These are phyloP conservation scores for Spilosoma lubricipeda DNA, from an alignment of 2,888 invertebrate species.

Conservation along the genomic window DNA sequence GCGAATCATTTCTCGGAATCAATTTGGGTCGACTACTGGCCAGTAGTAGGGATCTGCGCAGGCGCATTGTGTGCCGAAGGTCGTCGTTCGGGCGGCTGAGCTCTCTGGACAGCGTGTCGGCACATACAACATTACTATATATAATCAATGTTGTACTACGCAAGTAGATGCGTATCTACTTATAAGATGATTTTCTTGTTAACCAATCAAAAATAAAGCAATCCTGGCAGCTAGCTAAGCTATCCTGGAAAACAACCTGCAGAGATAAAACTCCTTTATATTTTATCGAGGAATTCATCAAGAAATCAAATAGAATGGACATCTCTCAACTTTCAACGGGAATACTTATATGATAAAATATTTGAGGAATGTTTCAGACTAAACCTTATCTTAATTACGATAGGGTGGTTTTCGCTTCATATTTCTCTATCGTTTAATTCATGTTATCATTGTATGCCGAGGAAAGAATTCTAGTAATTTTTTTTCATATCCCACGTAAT, in stretches of 20 bases:
- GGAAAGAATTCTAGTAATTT: too few relatives aligned
- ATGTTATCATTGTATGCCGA: too few relatives aligned
- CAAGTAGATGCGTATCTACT: not conserved
- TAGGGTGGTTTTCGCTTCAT: too few relatives aligned
- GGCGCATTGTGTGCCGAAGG: constrained; percentile 63
- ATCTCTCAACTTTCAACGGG: not conserved
- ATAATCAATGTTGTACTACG: not conserved
- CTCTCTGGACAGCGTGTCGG: constrained; percentile 73
- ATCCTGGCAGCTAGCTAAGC: not conserved
- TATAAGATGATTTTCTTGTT: not conserved
- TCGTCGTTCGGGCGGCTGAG: constrained; percentile 62
- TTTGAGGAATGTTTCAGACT: too few relatives aligned
- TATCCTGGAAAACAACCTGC: not conserved
- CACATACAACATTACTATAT: constrained; percentile 45
- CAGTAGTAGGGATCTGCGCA: constrained; percentile 46
- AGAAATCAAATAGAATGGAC: not conserved
- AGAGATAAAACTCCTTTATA: too few relatives aligned
- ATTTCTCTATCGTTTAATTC: too few relatives aligned
- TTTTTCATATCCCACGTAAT: too few relatives aligned
- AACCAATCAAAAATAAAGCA: not conserved
- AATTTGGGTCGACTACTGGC: constrained; percentile 57
- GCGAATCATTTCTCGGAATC: constrained; percentile 56
- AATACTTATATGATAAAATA: too few relatives aligned
- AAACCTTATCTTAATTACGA: too few relatives aligned
- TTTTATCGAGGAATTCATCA: not conserved